These are phyloP conservation scores for Crocuta crocuta DNA, from an alignment of 2,113 vertebrate genomes.

Conservation along the genomic window DNA sequence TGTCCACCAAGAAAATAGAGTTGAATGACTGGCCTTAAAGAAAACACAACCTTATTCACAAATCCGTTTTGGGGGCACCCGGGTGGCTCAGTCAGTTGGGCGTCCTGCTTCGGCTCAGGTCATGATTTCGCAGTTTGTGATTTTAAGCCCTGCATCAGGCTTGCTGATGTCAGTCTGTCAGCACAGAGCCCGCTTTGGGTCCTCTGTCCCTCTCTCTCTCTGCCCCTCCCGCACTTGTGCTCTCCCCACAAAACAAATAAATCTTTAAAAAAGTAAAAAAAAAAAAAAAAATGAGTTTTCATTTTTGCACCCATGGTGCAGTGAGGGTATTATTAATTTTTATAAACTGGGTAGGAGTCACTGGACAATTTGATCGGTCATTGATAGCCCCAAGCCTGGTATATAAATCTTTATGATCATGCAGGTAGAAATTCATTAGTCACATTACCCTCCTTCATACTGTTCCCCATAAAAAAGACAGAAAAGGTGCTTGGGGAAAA, in stretches of 20 bases:
- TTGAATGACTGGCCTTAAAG: conserved; percentile 69
- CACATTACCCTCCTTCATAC: neutral
- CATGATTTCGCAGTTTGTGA: no score
- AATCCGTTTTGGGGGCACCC: conserved; percentile 68
- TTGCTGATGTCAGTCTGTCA: no score
- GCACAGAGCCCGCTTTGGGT: no score
- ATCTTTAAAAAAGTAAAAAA: no score
- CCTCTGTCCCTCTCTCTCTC: no score
- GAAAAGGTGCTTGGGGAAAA: conserved; percentile 25
- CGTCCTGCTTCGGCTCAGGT: no score
- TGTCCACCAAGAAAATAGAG: neutral
- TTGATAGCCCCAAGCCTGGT: conserved; percentile 59
- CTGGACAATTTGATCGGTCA: conserved; percentile 75
- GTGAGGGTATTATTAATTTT: conserved; percentile 77
- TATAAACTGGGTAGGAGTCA: conserved; percentile 76
- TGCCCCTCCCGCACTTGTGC: no score
- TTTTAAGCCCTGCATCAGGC: no score
- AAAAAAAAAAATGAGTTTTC: conserved; percentile 82
- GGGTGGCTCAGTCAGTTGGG: no score
- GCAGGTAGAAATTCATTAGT: conserved; percentile 77
- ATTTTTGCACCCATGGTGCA: conserved; percentile 70
- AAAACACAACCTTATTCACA: conserved; percentile 69
- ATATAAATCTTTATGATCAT: conserved; percentile 78
- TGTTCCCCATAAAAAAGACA: conserved; percentile 45
- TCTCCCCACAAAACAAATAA: no score